These are phyloP conservation scores for Notocelia uddmanniana DNA, from an alignment of 2,888 invertebrate genomes.

Conservation along the genomic window DNA sequence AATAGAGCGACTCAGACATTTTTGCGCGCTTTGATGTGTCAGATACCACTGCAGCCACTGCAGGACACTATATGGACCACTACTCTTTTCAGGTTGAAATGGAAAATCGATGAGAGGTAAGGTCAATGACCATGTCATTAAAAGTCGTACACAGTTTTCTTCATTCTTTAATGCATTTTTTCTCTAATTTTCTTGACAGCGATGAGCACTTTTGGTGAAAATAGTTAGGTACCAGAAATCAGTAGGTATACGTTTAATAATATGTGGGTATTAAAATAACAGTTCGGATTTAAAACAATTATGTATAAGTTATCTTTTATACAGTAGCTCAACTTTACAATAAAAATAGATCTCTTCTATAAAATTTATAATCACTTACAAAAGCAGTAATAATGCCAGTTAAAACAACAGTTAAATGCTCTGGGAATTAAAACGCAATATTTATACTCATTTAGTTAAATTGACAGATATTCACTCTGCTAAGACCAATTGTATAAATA, in stretches of 20 bases:
- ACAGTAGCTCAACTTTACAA: slow-evolving; percentile 82
- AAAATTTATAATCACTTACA: slow-evolving; percentile 84
- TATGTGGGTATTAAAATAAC: slow-evolving; percentile 64
- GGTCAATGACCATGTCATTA: no score
- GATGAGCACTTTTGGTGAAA: slow-evolving; percentile 91
- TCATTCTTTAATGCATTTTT: slow-evolving; percentile 87
- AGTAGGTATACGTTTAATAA: slow-evolving; percentile 61
- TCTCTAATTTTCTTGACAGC: slow-evolving; percentile 87
- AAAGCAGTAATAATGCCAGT: slow-evolving; percentile 78
- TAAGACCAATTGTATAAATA: slow-evolving; percentile 83
- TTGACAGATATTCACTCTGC: slow-evolving; percentile 83
- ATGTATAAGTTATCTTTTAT: slow-evolving; percentile 73
- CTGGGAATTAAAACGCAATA: slow-evolving; percentile 79
- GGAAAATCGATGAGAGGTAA: not conserved
- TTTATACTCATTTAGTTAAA: slow-evolving; percentile 78
- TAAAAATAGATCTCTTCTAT: slow-evolving; percentile 86
- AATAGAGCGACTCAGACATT: no score
- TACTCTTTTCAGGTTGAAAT: not conserved
- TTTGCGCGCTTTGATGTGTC: not conserved
- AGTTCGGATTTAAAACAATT: slow-evolving; percentile 78
- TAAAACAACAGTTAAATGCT: slow-evolving; percentile 83
- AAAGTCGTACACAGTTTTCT: slow-evolving; percentile 75
- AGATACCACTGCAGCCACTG: not conserved
- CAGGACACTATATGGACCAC: not conserved
- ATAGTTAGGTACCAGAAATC: slow-evolving; percentile 81